Conservation (phyloP, 2,888 invertebrate genomes). For the Pristionchus arcanus region DNA sequence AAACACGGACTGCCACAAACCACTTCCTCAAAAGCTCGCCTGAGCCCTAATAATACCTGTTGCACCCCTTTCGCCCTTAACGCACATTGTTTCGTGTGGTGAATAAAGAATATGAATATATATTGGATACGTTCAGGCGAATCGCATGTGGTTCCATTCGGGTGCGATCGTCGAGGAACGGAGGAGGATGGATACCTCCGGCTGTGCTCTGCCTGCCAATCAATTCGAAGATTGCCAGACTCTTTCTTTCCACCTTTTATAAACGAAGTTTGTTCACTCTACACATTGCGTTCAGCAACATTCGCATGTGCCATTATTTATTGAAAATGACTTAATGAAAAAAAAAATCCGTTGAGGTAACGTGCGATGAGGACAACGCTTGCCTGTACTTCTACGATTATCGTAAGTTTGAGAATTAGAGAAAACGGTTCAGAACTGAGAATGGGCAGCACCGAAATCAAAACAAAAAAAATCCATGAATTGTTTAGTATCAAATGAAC, state of each 20-base stretch:
- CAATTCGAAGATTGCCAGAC: slow-evolving; percentile 78
- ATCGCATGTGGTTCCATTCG: slow-evolving; percentile 78
- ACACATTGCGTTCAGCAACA: no score
- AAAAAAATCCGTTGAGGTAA: slow-evolving; percentile 49
- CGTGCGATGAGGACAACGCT: slow-evolving; percentile 79
- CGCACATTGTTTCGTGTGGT: no score
- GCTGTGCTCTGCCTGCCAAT: slow-evolving; percentile 78
- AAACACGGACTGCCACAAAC: no score
- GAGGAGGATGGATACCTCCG: slow-evolving; percentile 79
- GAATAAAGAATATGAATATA: no score
- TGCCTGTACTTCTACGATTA: slow-evolving; percentile 79
- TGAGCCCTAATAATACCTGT: no score
- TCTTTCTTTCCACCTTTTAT: slow-evolving; percentile 80
- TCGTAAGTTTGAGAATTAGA: slow-evolving; percentile 60
- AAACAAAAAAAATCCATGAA: no score
- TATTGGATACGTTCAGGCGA: slow-evolving; percentile 73
- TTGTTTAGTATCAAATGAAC: no score
- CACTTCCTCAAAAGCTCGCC: no score
- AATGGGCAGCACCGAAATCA: no score
- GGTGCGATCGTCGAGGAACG: slow-evolving; percentile 78
- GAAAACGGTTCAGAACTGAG: neutral
- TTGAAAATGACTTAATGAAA: no score
- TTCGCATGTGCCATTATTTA: no score
- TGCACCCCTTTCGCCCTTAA: no score
- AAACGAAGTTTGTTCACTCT: slow-evolving; percentile 74